Evolutionary conservation across 2,888 invertebrate genomes (phyloP).

Genomic region (Candidula unifasciata): DNA sequence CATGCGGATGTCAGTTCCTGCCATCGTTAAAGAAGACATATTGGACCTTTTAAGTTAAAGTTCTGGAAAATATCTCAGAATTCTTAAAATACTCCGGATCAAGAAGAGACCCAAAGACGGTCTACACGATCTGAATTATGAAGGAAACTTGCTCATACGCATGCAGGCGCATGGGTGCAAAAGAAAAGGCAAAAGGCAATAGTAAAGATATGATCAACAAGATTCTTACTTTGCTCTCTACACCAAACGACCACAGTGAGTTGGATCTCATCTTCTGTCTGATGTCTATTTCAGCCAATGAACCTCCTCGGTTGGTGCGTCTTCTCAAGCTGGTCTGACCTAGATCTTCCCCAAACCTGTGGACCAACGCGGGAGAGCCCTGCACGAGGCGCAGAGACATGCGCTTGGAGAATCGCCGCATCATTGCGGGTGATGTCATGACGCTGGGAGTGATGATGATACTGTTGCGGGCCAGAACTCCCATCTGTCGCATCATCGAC

Average conservation of each 20-base stretch:
- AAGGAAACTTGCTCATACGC: no score
- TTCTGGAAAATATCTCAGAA: no score
- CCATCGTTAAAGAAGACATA: no score
- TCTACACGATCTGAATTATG: no score
- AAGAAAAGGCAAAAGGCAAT: neutral
- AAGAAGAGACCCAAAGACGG: no score
- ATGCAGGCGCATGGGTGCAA: neutral
- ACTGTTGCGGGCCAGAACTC: slow-evolving; percentile 47
- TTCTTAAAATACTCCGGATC: no score
- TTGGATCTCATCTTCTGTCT: slow-evolving; percentile 47
- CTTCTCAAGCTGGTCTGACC: slow-evolving; percentile 32
- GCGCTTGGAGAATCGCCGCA: slow-evolving; percentile 49
- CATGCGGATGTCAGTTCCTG: no score
- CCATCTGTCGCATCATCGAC: slow-evolving; percentile 52
- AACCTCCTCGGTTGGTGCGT: slow-evolving; percentile 42
- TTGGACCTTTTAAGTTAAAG: no score
- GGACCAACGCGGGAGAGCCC: slow-evolving; percentile 45
- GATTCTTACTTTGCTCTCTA: slow-evolving; percentile 30
- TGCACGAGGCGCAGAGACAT: slow-evolving; percentile 43
- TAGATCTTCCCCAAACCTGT: slow-evolving; percentile 8
- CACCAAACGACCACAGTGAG: slow-evolving; percentile 36
- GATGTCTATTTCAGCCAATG: slow-evolving; percentile 46
- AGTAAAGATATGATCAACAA: neutral
- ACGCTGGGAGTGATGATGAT: slow-evolving; percentile 52
- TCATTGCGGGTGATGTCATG: slow-evolving; percentile 41